Conservation (phyloP, 2,113 vertebrate species). For the Bettongia penicillata region DNA sequence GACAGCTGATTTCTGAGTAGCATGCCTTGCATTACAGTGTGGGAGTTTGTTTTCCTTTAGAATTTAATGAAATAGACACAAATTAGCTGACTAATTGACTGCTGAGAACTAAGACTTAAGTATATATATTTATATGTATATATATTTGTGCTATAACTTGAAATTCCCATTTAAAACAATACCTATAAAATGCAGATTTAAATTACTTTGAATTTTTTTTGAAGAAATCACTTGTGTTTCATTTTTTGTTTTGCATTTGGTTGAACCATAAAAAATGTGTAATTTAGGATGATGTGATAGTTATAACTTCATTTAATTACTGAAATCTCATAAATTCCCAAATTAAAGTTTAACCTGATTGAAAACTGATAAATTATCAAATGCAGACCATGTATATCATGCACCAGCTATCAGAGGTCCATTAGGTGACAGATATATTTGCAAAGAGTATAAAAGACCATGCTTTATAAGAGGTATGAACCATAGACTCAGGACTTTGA, state of each 20-base stretch:
- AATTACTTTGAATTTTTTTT: neutral
- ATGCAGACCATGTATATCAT: neutral
- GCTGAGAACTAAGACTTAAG: neutral
- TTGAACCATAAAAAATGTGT: neutral
- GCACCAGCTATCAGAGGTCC: neutral
- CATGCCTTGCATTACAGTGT: neutral
- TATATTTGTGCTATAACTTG: neutral
- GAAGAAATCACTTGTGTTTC: neutral
- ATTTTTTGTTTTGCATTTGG: neutral
- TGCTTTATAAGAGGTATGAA: neutral
- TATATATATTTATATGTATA: neutral
- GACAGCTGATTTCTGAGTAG: neutral
- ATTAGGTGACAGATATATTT: neutral
- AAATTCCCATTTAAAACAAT: neutral
- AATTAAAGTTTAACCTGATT: neutral
- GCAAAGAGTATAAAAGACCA: neutral
- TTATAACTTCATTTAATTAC: neutral
- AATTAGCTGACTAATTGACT: neutral
- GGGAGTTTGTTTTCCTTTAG: neutral
- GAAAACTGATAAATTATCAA: neutral
- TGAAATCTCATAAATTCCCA: neutral
- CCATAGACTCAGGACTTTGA: neutral
- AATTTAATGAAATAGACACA: constrained; percentile 4
- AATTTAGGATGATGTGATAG: neutral
- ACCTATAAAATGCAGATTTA: constrained; percentile 34